Evolutionary conservation across 53 echinoderm and acorn worm genomes (phyloP).

Genomic region (Antedon mediterranea): DNA sequence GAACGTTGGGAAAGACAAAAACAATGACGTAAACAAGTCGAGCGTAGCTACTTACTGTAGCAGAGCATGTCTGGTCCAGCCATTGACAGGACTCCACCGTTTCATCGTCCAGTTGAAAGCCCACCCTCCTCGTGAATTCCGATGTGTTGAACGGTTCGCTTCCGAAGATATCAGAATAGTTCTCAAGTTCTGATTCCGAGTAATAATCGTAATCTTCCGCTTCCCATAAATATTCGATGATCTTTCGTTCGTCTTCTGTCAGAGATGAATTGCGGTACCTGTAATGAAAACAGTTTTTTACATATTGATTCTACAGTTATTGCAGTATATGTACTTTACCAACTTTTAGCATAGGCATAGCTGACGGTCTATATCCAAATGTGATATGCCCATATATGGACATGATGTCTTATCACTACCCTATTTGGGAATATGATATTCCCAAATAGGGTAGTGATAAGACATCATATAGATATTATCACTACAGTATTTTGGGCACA

Average conservation of each 20-base stretch:
- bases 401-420: no score
- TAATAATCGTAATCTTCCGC: conserved; percentile 7
- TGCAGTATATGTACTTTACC: no score
- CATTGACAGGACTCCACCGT: conserved; percentile 19
- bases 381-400: no score
- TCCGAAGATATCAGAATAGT: not conserved
- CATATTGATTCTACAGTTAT: not conserved
- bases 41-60: not conserved
- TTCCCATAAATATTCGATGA: not conserved
- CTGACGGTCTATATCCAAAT: no score
- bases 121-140: conserved; percentile 15
- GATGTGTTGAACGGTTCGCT: not conserved
- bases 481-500: no score
- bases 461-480: no score
- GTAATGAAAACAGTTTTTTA: not conserved
- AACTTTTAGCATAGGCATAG: no score
- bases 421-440: no score
- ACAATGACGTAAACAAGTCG: not conserved
- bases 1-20: not conserved
- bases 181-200: not conserved
- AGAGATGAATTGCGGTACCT: conserved; percentile 13
- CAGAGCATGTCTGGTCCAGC: not conserved
- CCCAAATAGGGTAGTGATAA: no score
- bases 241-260: not conserved
- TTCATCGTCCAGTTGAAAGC: conserved; percentile 14